A percentile compares a stretch with the other conserved stretches of the same genome.
phyloP scores from a whole-genome alignment of 2,113 vertebrate species.

The Eublepharis macularius region DNA sequence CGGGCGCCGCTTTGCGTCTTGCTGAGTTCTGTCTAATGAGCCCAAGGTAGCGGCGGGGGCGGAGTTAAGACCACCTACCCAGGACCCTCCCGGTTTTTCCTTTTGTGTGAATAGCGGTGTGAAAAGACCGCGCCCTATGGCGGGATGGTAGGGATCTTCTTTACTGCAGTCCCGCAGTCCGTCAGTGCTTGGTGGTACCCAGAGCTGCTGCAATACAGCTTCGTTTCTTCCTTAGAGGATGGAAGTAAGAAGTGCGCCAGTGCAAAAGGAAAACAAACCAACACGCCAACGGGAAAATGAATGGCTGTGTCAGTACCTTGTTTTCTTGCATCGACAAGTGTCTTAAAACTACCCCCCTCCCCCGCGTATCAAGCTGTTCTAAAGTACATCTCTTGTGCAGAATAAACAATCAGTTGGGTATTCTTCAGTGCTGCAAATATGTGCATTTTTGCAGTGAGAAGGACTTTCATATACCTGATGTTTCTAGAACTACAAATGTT shows the following conservation, averaged over 20 bases:
- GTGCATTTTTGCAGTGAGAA: not conserved
- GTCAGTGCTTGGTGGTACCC: slow-evolving; percentile 38
- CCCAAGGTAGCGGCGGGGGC: not conserved
- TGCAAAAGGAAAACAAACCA: not conserved
- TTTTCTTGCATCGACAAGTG: slow-evolving; percentile 19
- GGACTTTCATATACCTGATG: not conserved
- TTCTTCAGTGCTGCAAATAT: not conserved
- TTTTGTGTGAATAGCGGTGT: not conserved
- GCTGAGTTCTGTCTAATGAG: not conserved
- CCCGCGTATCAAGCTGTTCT: rapidly evolving
- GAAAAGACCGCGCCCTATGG: slow-evolving; percentile 18
- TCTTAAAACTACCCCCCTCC: not conserved
- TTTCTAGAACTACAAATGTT: not conserved
- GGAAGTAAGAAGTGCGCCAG: slow-evolving; percentile 41
- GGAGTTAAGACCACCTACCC: not conserved
- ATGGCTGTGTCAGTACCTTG: not conserved
- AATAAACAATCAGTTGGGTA: not conserved
- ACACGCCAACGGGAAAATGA: not conserved
- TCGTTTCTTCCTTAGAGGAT: slow-evolving; percentile 21
- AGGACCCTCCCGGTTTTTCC: not conserved
- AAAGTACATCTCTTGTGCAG: not conserved
- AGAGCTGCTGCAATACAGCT: not conserved
- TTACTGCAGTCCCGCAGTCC: slow-evolving; percentile 41
- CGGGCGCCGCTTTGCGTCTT: not conserved
- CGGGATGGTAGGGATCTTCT: not conserved